Conservation (phyloP, 2,797 vertebrate genomes). For the Enoplosus armatus region DNA sequence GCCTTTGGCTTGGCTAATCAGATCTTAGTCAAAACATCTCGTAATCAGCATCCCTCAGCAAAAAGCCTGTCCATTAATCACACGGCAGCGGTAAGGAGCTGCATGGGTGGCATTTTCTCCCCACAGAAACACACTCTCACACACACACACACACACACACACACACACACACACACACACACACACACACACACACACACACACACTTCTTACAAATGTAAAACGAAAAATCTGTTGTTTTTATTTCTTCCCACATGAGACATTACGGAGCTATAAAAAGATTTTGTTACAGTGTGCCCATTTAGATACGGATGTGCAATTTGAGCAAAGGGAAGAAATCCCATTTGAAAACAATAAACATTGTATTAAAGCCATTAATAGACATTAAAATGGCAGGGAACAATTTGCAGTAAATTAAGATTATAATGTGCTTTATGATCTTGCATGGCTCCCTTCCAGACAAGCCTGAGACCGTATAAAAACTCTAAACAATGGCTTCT, state of each 20-base stretch:
- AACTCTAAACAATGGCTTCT: conserved; percentile 73
- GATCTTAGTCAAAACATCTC: conserved; percentile 85
- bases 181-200: conserved; percentile 36
- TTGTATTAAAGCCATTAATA: conserved; percentile 77
- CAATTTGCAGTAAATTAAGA: conserved; percentile 79
- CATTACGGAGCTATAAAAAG: conserved; percentile 79
- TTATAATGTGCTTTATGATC: conserved; percentile 76
- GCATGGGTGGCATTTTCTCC: conserved; percentile 85
- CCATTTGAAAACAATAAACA: conserved; percentile 79
- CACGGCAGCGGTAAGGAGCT: conserved; percentile 78
- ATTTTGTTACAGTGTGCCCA: conserved; percentile 67
- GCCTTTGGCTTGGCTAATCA: conserved; percentile 86
- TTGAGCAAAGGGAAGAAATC: conserved; percentile 66
- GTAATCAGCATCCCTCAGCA: conserved; percentile 85
- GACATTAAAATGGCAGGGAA: conserved; percentile 73
- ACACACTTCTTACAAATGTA: conserved; percentile 65
- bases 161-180: conserved; percentile 26
- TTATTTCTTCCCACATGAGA: conserved; percentile 79
- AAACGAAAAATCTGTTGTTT: conserved; percentile 73
- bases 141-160: conserved; percentile 44
- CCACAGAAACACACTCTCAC: no score
- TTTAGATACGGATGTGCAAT: conserved; percentile 69
- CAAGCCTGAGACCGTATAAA: conserved; percentile 59
- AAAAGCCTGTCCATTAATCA: conserved; percentile 86
- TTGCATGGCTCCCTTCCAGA: conserved; percentile 69